Conservation (phyloP, 1,140 invertebrate species). For the Nymphalis io region DNA sequence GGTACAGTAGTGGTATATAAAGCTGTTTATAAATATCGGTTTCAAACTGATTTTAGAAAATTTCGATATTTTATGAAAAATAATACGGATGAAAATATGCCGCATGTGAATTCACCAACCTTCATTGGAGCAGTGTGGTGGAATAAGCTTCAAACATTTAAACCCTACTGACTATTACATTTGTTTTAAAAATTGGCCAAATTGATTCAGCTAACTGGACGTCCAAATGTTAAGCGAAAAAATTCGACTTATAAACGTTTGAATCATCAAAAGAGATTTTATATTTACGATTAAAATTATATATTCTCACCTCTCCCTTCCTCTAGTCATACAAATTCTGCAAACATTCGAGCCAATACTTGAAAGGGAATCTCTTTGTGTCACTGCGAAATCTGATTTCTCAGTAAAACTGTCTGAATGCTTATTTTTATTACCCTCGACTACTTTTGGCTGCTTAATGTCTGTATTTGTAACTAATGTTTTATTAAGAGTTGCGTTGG, state of each 20-base stretch:
- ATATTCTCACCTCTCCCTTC: constrained; percentile 62
- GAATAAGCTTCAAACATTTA: too few species aligned
- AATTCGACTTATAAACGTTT: too few species aligned
- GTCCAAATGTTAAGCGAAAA: too few species aligned
- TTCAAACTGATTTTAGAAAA: neutral
- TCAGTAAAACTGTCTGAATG: constrained; percentile 58
- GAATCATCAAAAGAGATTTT: too few species aligned
- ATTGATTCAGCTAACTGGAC: too few species aligned
- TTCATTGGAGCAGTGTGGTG: too few species aligned
- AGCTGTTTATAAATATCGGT: neutral
- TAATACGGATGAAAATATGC: neutral
- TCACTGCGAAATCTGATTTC: constrained; percentile 58
- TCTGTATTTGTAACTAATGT: constrained; percentile 50
- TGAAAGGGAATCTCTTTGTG: constrained; percentile 65
- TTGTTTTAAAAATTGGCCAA: too few species aligned
- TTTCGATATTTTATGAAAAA: neutral
- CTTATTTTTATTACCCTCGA: constrained; percentile 57
- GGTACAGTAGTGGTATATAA: neutral
- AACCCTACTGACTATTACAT: too few species aligned
- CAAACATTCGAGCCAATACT: constrained; percentile 77
- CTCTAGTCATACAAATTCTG: constrained; percentile 76
- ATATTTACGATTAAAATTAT: neutral
- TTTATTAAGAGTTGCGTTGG: constrained; percentile 48
- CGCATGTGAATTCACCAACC: too few species aligned
- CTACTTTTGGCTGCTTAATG: constrained; percentile 49